Conservation (phyloP, 2,113 vertebrate genomes). For the Oriolus oriolus region DNA sequence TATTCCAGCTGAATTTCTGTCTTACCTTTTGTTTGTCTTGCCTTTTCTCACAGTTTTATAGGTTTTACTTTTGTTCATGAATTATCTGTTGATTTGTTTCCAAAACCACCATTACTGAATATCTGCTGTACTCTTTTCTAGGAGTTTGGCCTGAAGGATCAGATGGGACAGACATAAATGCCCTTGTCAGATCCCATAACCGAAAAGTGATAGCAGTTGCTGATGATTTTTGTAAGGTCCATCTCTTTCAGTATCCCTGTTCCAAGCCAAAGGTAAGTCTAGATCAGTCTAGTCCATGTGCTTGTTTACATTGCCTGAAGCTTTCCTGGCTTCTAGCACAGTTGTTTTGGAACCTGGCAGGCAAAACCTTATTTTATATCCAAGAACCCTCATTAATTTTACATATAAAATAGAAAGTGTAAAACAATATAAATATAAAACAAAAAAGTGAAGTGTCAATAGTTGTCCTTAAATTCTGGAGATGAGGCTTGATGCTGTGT, state of each 20-base stretch:
- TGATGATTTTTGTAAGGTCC: conserved; percentile 98
- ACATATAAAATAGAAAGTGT: background rate
- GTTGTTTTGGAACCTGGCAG: background rate
- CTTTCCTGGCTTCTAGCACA: background rate
- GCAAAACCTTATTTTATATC: background rate
- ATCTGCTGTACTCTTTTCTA: conserved; percentile 27
- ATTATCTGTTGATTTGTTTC: background rate
- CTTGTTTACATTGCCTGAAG: background rate
- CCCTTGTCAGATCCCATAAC: conserved; percentile 89
- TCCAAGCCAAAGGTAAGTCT: conserved; percentile 88
- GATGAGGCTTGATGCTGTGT: background rate
- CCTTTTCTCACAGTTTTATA: background rate
- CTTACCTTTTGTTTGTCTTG: background rate
- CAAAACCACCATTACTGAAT: background rate
- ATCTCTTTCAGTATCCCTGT: conserved; percentile 94
- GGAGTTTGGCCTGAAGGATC: conserved; percentile 98
- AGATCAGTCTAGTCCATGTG: background rate
- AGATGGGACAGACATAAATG: conserved; percentile 97
- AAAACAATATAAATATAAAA: background rate
- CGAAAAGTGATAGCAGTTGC: conserved; percentile 93
- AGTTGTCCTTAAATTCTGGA: background rate
- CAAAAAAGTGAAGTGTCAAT: background rate
- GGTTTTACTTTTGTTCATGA: background rate
- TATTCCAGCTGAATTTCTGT: background rate
- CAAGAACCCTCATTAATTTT: background rate